These are phyloP conservation scores for Leptopilina myrica DNA, from an alignment of 2,888 invertebrate species.

Conservation along the genomic window DNA sequence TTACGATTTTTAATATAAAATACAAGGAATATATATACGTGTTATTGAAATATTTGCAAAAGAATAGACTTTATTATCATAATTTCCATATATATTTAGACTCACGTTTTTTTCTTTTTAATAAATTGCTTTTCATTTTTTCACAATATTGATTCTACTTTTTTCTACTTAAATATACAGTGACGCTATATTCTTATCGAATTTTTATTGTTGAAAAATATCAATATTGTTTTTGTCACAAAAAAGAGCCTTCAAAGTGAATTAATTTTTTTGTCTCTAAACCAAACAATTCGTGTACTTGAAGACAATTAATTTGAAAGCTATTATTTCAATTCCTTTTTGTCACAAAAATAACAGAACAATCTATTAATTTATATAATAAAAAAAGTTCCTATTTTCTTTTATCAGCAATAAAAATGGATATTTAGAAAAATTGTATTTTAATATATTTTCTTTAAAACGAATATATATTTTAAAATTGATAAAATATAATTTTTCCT, in stretches of 20 bases:
- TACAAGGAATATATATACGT: too few species aligned
- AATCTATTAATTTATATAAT: neutral
- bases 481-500: too few species aligned
- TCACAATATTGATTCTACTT: neutral
- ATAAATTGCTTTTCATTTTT: neutral
- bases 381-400: too few species aligned
- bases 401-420: too few species aligned
- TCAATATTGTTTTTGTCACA: conserved; percentile 1
- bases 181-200: neutral
- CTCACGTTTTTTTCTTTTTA: neutral
- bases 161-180: neutral
- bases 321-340: neutral
- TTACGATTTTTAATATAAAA: too few species aligned
- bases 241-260: conserved; percentile 5
- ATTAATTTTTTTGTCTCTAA: neutral
- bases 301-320: neutral
- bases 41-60: neutral
- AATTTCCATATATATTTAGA: neutral
- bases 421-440: too few species aligned
- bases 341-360: neutral
- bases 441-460: too few species aligned
- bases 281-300: neutral
- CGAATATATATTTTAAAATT: too few species aligned
- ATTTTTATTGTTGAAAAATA: neutral
- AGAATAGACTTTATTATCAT: neutral